Base-by-base conservation (phyloP, 2,888 invertebrate genomes). In the Neria commutata region DNA sequence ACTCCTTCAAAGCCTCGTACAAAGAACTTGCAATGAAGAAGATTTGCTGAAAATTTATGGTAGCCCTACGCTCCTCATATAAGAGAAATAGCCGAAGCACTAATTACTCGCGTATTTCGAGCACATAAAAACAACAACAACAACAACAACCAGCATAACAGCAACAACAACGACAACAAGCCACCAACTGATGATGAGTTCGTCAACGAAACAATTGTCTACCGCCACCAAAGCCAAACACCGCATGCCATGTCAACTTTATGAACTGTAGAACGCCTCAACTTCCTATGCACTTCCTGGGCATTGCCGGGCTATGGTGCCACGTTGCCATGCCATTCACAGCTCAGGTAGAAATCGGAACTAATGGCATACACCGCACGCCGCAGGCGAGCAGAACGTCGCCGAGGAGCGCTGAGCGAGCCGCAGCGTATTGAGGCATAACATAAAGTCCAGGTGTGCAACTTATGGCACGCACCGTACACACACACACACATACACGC, bases 371-470 rank as follows among this genome's bases (percentile, higher is more conserved):
- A 17, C 21, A 21, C 37, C n/a, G 6, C n/a, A n/a, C n/a, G n/a
- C n/a, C n/a, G n/a, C n/a, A 8, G 42, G 19, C 19, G 4, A 42
- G 42, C 21, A 2, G n/a, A 4, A 14, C n/a, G 37, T n/a, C n/a
- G 37, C n/a, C n/a, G 16, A n/a, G 10, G 10, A 37, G n/a, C 16
- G 6, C n/a, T n/a, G n/a, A 37, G 11, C n/a, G n/a, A n/a, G 37
- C 37, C 4, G 19, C 46, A 62, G 68, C 65, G 64, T 70, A 74
- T 64, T 69, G 69, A 74, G 70, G 67, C 72, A 71, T 69, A 67
- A 66, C 72, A 71, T 69, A 67, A 66, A 63, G 65, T 66, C 69
- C 70, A 68, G 70, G 68, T 68, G 69, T 69, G 64, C 68, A 65
- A 60, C 55, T 64, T 64, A 59, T 68, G 71, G 66, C 71, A 71